Evolutionary conservation across 1,140 invertebrate genomes (phyloP).

Genomic region (Bombus sibiricus): DNA sequence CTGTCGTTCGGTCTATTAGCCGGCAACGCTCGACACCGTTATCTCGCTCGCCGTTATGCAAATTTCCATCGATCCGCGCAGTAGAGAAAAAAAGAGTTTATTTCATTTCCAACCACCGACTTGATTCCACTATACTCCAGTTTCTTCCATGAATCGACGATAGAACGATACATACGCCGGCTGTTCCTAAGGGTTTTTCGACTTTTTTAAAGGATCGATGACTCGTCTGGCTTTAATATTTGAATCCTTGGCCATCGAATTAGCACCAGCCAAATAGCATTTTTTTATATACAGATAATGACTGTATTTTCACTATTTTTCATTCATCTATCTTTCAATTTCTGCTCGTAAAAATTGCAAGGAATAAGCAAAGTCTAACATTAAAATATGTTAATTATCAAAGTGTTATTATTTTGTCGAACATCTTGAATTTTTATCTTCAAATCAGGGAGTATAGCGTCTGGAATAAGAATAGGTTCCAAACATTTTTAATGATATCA

Average conservation of each 20-base stretch:
- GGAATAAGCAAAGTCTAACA: too few relatives aligned
- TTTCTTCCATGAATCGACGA: not conserved
- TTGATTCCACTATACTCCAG: not conserved
- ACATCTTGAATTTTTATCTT: not conserved
- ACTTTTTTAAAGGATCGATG: not conserved
- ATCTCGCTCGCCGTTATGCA: slow-evolving; percentile 39
- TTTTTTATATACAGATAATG: too few relatives aligned
- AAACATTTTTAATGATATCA: too few relatives aligned
- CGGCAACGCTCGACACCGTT: slow-evolving; percentile 40
- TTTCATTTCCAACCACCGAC: slow-evolving; percentile 11
- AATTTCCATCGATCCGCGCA: slow-evolving; percentile 36
- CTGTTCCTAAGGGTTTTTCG: not conserved
- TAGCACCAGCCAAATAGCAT: too few relatives aligned
- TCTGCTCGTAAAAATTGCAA: too few relatives aligned
- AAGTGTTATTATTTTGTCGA: not conserved
- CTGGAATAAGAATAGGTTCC: not conserved
- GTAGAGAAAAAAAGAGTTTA: not conserved
- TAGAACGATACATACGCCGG: not conserved
- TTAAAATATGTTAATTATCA: too few relatives aligned
- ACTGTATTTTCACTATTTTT: too few relatives aligned
- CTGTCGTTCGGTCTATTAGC: slow-evolving; percentile 52
- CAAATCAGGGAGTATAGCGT: too few relatives aligned
- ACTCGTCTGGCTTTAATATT: not conserved
- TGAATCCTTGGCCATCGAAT: not conserved
- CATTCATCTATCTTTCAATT: too few relatives aligned